Base-by-base conservation (phyloP, 53 echinoderm and acorn worm species). In the Holothuria scabra region DNA sequence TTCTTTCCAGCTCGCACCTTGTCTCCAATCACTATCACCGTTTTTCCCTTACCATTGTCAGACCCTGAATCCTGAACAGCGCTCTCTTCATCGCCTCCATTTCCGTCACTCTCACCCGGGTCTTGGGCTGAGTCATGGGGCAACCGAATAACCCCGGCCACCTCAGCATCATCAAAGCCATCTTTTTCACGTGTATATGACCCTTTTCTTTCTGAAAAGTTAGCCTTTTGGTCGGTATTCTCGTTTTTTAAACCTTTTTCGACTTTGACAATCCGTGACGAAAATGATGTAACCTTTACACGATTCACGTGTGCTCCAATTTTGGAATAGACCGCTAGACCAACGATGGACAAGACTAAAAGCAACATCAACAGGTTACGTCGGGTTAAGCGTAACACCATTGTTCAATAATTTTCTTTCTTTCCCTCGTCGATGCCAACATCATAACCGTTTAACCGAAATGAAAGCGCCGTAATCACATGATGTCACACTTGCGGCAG, bases 371-470 rank as follows among this genome's bases (percentile, higher is more conserved):
- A 18, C 52, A 76, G 76, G 28, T 76, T 76, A 30, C 76, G 55
- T 19, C 76, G 76, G 28, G 76, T 76, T 28, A 76, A 48, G 29
- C 76, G 76, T 41, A 41, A 41, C 41, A 76, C 61, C 61, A 60
- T 60, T 60, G 22, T 60, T 60, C 22, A 20, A 60, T 22, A 60
- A 60, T 26, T 26, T 26, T 60, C 22, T 60, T 60, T 41, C 41
- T 41, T 41, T 41, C 10, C 41, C 41, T 41, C 41, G 41, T 41
- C 10, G 41, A 41, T 41, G 41, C 8, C 41, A 41, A 41, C 41
- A 41, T 41, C 10, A 41, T 41, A 41, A 41, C 41, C 41, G 7
- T 41, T 41, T 41, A 8, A 41, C 41, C 41, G 41, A 41, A 41
- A 41, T 41, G 41, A 41, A 41, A 41, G 41, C 10, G 41, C 41